Percentiles rank a stretch among this genome's conserved stretches.
phyloP scores from a whole-genome alignment of 2,888 invertebrate species.

The Lasius fuliginosus region DNA sequence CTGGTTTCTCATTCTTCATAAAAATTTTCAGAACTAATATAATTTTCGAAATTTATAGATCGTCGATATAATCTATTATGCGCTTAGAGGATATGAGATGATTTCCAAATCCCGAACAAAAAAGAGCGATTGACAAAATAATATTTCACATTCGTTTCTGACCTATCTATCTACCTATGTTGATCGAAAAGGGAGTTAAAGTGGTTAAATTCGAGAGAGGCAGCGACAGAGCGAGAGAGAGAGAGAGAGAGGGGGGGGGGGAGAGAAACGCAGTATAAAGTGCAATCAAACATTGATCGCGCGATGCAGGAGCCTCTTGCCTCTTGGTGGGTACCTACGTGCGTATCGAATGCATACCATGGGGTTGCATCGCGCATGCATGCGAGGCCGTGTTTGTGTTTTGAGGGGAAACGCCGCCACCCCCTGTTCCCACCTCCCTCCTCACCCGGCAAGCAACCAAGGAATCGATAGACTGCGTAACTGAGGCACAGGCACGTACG shows the following conservation, averaged over 20 bases:
- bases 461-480: constrained; percentile 83
- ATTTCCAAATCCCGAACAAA: neutral
- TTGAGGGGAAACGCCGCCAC: constrained; percentile 79
- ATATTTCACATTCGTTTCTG: constrained; percentile 4
- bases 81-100: neutral
- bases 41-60: neutral
- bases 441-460: constrained; percentile 71
- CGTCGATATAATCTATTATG: neutral
- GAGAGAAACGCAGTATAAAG: constrained; percentile 75
- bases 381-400: constrained; percentile 81
- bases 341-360: constrained; percentile 82
- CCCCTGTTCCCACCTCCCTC: constrained; percentile 27
- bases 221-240: constrained; percentile 18
- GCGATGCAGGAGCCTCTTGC: constrained; percentile 78
- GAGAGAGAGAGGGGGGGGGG: constrained; percentile 36
- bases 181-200: constrained; percentile 27
- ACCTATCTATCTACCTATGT: neutral
- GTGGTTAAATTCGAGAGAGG: constrained; percentile 23
- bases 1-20: neutral
- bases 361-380: constrained; percentile 81
- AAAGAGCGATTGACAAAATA: constrained; percentile 5
- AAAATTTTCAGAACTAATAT: neutral
- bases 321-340: constrained; percentile 79
- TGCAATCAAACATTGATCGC: constrained; percentile 81
- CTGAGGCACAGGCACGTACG: constrained; percentile 80